A percentile compares a stretch with the other conserved stretches of the same genome.
phyloP scores from a whole-genome alignment of 2,888 invertebrate genomes.

The Geophilus truncorum region DNA sequence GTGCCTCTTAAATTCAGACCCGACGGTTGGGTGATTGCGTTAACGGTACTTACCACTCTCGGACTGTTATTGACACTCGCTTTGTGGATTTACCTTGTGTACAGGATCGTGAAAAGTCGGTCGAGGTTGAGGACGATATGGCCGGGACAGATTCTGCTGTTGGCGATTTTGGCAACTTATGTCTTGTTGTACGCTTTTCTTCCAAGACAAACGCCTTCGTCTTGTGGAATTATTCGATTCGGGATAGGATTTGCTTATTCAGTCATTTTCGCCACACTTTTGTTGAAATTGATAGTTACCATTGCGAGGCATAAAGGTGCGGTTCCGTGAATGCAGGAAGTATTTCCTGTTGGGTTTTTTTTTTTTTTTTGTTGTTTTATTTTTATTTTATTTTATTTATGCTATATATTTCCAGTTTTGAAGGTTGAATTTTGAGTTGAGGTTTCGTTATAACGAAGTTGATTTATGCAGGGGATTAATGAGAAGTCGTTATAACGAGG shows the following conservation, averaged over 20 bases:
- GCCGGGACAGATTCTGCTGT: constrained; percentile 76
- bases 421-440: too few relatives aligned
- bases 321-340: background rate
- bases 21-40: constrained; percentile 36
- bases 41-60: constrained; percentile 33
- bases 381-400: background rate
- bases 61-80: constrained; percentile 22
- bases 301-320: constrained; percentile 33
- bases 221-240: constrained; percentile 75
- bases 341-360: background rate
- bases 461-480: too few relatives aligned
- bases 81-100: constrained; percentile 32
- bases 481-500: too few relatives aligned
- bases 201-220: constrained; percentile 68
- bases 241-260: constrained; percentile 71
- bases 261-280: constrained; percentile 79
- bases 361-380: background rate
- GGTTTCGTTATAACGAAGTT: too few relatives aligned
- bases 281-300: constrained; percentile 64
- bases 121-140: constrained; percentile 62
- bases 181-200: constrained; percentile 72
- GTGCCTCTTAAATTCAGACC: background rate
- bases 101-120: constrained; percentile 29
- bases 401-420: background rate
- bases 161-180: constrained; percentile 75